Evolutionary conservation across 2,113 vertebrate genomes (phyloP).

Genomic region (cat (Felis catus)): F.catus_Fca126_mat1.0 CM031414.1:123015501-123016000

Average conservation of each 20-base stretch:
- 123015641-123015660: conserved; percentile 45
- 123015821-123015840: neutral
- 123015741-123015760: conserved; percentile 47
- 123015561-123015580: conserved; percentile 26
- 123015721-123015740: conserved; percentile 63
- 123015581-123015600: neutral
- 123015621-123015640: conserved; percentile 69
- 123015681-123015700: conserved; percentile 64
- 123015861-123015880: neutral
- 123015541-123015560: neutral
- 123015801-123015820: neutral
- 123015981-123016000: neutral
- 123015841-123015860: conserved; percentile 8
- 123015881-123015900: neutral
- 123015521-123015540: conserved; percentile 21
- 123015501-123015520: neutral
- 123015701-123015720: conserved; percentile 67
- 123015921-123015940: neutral
- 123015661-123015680: conserved; percentile 56
- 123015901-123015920: neutral
- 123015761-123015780: conserved; percentile 54
- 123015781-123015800: conserved; percentile 21
- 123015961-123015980: neutral
- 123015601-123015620: conserved; percentile 1
- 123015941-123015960: neutral